These are phyloP conservation scores for Neosilurus mollespiculum DNA, from an alignment of 2,797 vertebrate genomes.

Conservation along the genomic window DNA sequence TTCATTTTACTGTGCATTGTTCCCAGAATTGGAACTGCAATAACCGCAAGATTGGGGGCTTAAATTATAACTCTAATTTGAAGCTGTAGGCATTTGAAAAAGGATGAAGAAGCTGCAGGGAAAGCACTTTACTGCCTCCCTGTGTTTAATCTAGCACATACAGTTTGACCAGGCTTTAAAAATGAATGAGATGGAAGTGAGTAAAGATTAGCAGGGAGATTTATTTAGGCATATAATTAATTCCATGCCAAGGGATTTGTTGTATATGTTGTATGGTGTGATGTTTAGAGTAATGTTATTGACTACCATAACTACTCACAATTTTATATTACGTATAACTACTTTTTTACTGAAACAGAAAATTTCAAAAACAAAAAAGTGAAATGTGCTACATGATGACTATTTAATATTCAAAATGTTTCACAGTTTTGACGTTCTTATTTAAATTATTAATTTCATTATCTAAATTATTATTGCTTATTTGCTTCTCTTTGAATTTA, in stretches of 20 bases:
- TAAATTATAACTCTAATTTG: constrained; percentile 9
- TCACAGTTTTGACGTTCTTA: too few relatives aligned
- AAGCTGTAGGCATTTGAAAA: neutral
- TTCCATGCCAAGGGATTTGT: neutral
- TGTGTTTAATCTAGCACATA: constrained; percentile 42
- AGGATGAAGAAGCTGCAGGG: neutral
- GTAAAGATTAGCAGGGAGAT: neutral
- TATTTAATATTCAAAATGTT: too few relatives aligned
- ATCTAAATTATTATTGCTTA: too few relatives aligned
- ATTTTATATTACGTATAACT: too few relatives aligned
- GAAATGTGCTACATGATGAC: too few relatives aligned
- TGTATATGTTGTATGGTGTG: neutral
- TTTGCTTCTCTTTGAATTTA: too few relatives aligned
- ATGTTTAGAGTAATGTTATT: neutral
- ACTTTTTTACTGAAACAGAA: too few relatives aligned
- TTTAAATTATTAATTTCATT: too few relatives aligned
- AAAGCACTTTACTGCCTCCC: constrained; percentile 54
- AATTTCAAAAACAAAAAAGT: too few relatives aligned
- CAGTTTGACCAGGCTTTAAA: constrained; percentile 2
- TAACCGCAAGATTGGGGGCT: neutral
- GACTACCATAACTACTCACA: neutral
- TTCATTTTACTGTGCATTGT: constrained; percentile 5
- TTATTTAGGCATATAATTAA: neutral
- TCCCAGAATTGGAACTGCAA: constrained; percentile 20
- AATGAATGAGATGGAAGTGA: neutral